These are phyloP conservation scores for Callosobruchus maculatus DNA, from an alignment of 2,888 invertebrate genomes.

Conservation along the genomic window DNA sequence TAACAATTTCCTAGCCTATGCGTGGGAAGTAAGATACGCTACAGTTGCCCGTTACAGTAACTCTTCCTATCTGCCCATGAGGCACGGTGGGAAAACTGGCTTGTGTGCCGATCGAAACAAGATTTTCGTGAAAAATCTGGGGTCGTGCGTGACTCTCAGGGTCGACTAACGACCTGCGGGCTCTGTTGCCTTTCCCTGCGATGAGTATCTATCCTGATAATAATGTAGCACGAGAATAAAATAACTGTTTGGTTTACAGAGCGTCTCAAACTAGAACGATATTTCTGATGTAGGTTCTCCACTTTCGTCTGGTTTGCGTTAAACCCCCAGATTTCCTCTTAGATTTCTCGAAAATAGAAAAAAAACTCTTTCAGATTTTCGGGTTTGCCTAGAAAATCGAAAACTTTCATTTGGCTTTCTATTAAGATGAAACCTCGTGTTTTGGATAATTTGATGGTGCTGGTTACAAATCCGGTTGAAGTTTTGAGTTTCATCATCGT, in stretches of 20 bases:
- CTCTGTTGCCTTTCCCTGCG: background rate
- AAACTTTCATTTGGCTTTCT: too few relatives aligned
- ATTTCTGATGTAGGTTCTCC: too few relatives aligned
- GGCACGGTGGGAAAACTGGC: background rate
- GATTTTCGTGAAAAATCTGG: background rate
- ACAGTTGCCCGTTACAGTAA: background rate
- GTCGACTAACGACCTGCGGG: background rate
- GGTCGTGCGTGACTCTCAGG: background rate
- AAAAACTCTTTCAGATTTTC: too few relatives aligned
- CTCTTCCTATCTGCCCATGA: background rate
- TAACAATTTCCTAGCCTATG: background rate
- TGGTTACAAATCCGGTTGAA: too few relatives aligned
- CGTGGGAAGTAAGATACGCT: background rate
- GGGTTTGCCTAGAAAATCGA: too few relatives aligned
- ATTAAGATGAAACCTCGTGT: too few relatives aligned
- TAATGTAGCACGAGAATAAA: background rate
- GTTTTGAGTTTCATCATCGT: too few relatives aligned
- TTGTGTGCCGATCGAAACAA: background rate
- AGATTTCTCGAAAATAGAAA: too few relatives aligned
- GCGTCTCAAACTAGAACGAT: background rate
- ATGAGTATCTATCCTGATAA: background rate
- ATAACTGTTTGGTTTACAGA: background rate
- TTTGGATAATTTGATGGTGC: too few relatives aligned
- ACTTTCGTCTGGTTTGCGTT: too few relatives aligned
- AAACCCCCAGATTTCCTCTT: too few relatives aligned